Conservation (phyloP, 2,797 vertebrate genomes). For the Bradypus variegatus region DNA sequence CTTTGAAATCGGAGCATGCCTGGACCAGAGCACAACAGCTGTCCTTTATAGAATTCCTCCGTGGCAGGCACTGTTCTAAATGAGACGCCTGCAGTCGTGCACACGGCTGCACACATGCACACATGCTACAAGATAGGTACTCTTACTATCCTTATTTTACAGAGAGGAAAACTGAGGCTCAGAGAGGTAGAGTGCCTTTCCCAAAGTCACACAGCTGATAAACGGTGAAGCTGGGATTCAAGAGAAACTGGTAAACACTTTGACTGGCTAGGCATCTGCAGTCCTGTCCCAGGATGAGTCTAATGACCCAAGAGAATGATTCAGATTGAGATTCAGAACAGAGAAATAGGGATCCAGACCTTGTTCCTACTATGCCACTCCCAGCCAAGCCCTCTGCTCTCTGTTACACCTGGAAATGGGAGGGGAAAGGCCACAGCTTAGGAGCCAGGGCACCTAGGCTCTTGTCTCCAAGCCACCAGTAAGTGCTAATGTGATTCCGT, state of each 20-base stretch:
- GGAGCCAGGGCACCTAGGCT: not conserved
- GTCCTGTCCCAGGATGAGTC: not conserved
- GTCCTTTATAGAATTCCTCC: not conserved
- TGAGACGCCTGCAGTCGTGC: not conserved
- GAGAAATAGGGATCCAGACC: accelerated
- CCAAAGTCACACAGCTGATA: not conserved
- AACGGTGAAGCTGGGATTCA: too few species aligned
- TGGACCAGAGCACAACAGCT: not conserved
- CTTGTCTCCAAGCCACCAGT: not conserved
- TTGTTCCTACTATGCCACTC: not conserved
- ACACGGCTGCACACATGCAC: accelerated
- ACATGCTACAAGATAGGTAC: not conserved
- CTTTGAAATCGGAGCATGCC: not conserved
- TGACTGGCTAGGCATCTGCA: not conserved
- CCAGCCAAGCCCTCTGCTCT: not conserved
- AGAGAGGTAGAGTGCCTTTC: not conserved
- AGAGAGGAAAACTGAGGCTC: not conserved
- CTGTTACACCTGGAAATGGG: accelerated
- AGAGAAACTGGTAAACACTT: not conserved
- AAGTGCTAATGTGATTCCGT: not conserved
- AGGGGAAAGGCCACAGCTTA: not conserved
- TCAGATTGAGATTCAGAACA: not conserved
- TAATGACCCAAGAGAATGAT: not conserved
- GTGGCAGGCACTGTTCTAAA: accelerated
- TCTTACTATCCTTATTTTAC: not conserved